Percentiles rank a stretch among this genome's conserved stretches.
Evolutionary conservation across 2,888 invertebrate species (phyloP).

Genomic region (Epistrophella euchroma): DNA sequence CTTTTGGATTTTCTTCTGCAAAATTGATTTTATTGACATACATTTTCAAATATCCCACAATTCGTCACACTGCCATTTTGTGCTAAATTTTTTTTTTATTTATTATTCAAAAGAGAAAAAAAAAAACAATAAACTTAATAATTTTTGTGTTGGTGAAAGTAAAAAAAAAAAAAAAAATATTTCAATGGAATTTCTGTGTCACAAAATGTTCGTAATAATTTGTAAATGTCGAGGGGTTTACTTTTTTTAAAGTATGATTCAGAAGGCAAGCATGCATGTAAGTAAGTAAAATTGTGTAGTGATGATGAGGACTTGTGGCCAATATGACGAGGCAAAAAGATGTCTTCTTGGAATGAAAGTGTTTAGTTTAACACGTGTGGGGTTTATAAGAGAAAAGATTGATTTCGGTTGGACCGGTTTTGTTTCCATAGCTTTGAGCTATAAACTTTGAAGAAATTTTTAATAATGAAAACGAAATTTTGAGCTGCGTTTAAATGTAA

Average conservation of each 20-base stretch:
- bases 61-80: not conserved
- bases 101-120: not conserved
- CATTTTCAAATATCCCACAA: not conserved
- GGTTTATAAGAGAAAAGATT: not conserved
- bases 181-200: slow-evolving; percentile 33
- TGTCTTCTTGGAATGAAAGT: slow-evolving; percentile 18
- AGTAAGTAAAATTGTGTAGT: not conserved
- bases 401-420: slow-evolving; percentile 7
- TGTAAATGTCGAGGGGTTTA: not conserved
- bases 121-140: slow-evolving; percentile 1
- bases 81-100: not conserved
- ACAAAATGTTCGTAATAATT: slow-evolving; percentile 17
- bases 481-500: not conserved
- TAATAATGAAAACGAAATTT: slow-evolving; percentile 17
- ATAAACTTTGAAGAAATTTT: not conserved
- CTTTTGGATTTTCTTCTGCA: not conserved
- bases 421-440: not conserved
- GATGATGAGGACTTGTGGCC: not conserved
- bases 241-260: not conserved
- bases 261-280: not conserved
- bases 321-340: not conserved
- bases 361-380: slow-evolving; percentile 3
- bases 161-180: not conserved
- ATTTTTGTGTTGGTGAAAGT: slow-evolving; percentile 23
- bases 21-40: slow-evolving; percentile 29